Base-by-base conservation (phyloP, 2,113 vertebrate species). In the Malurus melanocephalus region DNA sequence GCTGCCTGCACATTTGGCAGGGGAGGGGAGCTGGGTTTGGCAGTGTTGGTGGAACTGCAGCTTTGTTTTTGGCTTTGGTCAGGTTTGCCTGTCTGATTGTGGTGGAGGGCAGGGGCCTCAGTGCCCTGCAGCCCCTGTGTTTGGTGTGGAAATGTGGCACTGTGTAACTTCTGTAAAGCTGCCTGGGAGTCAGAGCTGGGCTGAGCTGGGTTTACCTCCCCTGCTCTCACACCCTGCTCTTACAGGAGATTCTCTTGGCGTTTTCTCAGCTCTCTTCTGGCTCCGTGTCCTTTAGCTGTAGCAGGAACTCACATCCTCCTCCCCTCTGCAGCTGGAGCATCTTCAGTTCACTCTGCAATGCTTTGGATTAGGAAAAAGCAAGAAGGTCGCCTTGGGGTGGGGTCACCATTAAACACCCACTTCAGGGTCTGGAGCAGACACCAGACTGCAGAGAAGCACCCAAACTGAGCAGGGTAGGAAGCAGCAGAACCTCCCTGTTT, bases 1-100 rank as follows among this genome's bases (percentile, higher is more conserved):
- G 46, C 38, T 67, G 76, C 61, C 32, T 9, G 0, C 1, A 1
- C 35, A 11, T 24, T 24, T 38, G 7, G 1, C 16, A 13, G 5
- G 35, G 66, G 28, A 6, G 4, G 4, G 27, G n/a, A 73, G 33
- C 11, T 35, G 0, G 4, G 32, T 7, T 52, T 28, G 64, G 81
- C 22, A 33, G 57, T 0, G 27, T 3, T 0, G 2, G 64, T 59
- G 65, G 52, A 90, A 12, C 71, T 7, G 55, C 33, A 27, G 81
- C 67, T 68, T 66, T 1, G 9, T 16, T 5, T 75, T 75, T 72
- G 74, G 61, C 49, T 93, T 71, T 42, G 75, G 22, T 19, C 33
- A 9, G 13, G 7, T 87, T 60, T 67, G 26, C 38, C 32, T n/a
- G 9, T 8, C 45, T 73, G 32, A 0, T 16, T 24, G n/a, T 33